Percentiles rank a stretch among this genome's conserved stretches.
Evolutionary conservation across 2,888 invertebrate species (phyloP).

Genomic region (Gibbula magus): DNA sequence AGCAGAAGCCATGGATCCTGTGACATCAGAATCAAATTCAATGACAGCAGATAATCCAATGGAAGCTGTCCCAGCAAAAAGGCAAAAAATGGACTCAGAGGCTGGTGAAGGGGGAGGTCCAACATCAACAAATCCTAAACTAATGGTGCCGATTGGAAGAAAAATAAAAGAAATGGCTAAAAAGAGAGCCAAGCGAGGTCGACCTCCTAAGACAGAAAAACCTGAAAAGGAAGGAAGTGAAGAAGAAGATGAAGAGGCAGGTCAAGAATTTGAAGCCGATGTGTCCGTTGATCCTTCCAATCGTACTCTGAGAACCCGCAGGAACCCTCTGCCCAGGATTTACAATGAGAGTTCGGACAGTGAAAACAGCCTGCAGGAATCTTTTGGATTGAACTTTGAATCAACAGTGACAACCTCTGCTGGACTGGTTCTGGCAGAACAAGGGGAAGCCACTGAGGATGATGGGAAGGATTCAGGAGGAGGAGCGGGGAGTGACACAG

Average conservation of each 20-base stretch:
- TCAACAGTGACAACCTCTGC: not conserved
- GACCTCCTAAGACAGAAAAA: not conserved
- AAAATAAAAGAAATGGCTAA: constrained; percentile 10
- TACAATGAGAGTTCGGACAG: constrained; percentile 8
- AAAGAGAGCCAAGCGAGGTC: not conserved
- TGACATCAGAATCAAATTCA: not conserved
- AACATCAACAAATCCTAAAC: not conserved
- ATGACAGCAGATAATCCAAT: not conserved
- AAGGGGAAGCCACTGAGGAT: not conserved
- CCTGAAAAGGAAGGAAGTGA: not conserved
- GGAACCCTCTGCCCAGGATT: not conserved
- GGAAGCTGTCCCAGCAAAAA: not conserved
- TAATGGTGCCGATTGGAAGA: constrained; percentile 8
- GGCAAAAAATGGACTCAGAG: not conserved
- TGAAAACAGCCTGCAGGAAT: not conserved
- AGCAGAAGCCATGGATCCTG: not conserved
- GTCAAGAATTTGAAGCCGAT: not conserved
- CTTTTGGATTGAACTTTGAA: constrained; percentile 3
- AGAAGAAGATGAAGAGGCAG: not conserved
- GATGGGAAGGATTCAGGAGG: not conserved
- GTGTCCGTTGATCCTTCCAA: not conserved
- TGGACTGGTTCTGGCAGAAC: not conserved
- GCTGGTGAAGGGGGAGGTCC: not conserved
- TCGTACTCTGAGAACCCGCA: not conserved
- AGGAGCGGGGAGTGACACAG: not conserved